Evolutionary conservation across 2,797 vertebrate species (phyloP), one percentile per base, ranked within the genome.

Genomic region (Anas bernieri): DNA sequence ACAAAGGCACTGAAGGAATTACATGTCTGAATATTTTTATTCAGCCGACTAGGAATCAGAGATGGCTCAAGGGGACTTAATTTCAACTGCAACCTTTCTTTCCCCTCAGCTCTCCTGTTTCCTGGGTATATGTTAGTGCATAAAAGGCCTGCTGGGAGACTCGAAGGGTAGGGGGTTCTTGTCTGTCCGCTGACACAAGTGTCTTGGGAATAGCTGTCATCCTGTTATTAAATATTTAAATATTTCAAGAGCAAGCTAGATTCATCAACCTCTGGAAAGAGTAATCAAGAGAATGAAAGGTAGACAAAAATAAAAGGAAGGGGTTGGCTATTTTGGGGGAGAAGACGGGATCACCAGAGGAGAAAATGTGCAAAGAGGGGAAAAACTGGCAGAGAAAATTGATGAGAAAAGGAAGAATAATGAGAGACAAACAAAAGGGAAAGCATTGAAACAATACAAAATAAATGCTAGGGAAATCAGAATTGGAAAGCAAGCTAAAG

Each of bases 211-310:
- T 91, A 96, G 94, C 94, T 96, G 96, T 96, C 96, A 96, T 97
- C 86, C 72, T 96, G 83, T 94, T 97, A 97, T 97, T 97, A 97
- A 96, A 97, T 97, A 96, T 97, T 97, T 97, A 96, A 96, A 97
- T 97, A 97, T 96, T 96, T 97, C 96, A 96, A 96, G 93, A 96
- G 81, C 85, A 96, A 93, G 90, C 90, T 94, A 96, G 95, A 96
- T 94, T 97, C 95, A 94, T 96, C 94, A 96, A 91, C 94, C 96
- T 95, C 88, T 96, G 96, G 94, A 94, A 96, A 96, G 92, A 95
- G 95, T 92, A 95, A 95, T 97, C 95, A 96, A 92, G 93, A 96
- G 94, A 97, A 95, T 94, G 91, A 94, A 95, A 96, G 94, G 93
- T 83, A 96, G 94, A 93, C 75, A 93, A 95, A 94, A 96, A 93